Conservation (phyloP, 2,888 invertebrate genomes). For the Mythimna lalbum region DNA sequence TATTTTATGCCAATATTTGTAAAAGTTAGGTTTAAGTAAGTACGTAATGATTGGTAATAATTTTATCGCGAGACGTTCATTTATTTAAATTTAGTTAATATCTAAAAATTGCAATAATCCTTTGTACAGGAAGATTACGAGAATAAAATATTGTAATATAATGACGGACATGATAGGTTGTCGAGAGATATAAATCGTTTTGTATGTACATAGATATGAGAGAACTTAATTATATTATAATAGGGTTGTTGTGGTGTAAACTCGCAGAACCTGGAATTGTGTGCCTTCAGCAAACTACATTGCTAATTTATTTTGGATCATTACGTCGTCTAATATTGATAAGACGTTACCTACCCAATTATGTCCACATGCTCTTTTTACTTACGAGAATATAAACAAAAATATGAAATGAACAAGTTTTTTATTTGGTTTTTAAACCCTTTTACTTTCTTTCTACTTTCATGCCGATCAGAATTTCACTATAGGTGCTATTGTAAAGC, state of each 20-base stretch:
- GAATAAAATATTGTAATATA: conserved; percentile 64
- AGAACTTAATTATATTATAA: conserved; percentile 62
- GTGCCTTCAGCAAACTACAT: conserved; percentile 72
- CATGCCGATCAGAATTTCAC: neutral
- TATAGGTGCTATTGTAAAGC: no score
- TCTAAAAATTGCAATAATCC: conserved; percentile 66
- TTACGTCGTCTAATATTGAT: conserved; percentile 63
- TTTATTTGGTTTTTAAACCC: conserved; percentile 38
- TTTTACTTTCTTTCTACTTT: neutral
- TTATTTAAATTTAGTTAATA: conserved; percentile 65
- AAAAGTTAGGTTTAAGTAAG: conserved; percentile 68
- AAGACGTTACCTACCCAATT: conserved; percentile 68
- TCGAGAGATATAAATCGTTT: conserved; percentile 62
- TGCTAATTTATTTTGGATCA: conserved; percentile 69
- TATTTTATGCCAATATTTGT: conserved; percentile 78
- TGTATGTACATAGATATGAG: conserved; percentile 69
- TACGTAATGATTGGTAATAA: conserved; percentile 69
- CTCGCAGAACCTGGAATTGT: conserved; percentile 68
- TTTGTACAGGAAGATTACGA: conserved; percentile 69
- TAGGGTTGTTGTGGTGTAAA: conserved; percentile 63
- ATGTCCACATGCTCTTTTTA: conserved; percentile 73
- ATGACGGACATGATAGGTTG: conserved; percentile 61
- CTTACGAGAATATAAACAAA: conserved; percentile 71
- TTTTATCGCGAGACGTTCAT: conserved; percentile 60
- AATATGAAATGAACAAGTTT: conserved; percentile 53